Evolutionary conservation across 2,113 vertebrate species (phyloP), one percentile per base, ranked within the genome.

Genomic region (Ammodytes dubius): DNA sequence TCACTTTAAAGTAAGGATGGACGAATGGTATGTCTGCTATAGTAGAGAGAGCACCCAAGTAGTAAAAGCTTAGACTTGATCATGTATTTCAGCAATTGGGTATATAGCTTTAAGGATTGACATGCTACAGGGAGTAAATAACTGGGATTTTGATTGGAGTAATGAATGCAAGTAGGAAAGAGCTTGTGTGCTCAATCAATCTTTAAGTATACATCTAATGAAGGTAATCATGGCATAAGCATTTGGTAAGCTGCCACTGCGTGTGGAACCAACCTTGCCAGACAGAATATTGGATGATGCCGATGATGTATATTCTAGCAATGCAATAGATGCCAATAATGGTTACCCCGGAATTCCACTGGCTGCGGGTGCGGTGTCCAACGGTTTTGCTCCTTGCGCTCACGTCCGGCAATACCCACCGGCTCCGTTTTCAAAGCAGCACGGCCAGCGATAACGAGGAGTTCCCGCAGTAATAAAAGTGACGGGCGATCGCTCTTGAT

Each of bases 41-140:
- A 19, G n/a, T 3, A 4, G 37, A 72, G 37, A 72, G 53, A 72
- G 58, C 39, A 37, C n/a, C 17, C 35, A 11, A 74, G 64, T 60
- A 50, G 52, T 72, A 77, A 85, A 77, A 64, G 27, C 40, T 14
- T n/a, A 42, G 60, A 58, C 39, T 42, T 42, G 40, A 65, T 70
- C 35, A 53, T 83, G 64, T 79, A 77, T 74, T 88, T 75, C 43
- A 70, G 74, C 54, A 70, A 72, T 12, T 70, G 47, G 76, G 73
- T 7, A 17, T n/a, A n/a, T n/a, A n/a, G 59, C 75, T 75, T 84
- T 84, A 77, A 72, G 39, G 71, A 68, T 63, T 64, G 76, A 81
- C 66, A 63, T 54, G 70, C 15, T 53, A 74, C 85, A 14, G 56
- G 70, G 72, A 85, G 60, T 77, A 79, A 10, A 56, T n/a, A 67